Evolutionary conservation across 2,113 vertebrate genomes (phyloP).

Genomic region (Typhlomys cinereus): DNA sequence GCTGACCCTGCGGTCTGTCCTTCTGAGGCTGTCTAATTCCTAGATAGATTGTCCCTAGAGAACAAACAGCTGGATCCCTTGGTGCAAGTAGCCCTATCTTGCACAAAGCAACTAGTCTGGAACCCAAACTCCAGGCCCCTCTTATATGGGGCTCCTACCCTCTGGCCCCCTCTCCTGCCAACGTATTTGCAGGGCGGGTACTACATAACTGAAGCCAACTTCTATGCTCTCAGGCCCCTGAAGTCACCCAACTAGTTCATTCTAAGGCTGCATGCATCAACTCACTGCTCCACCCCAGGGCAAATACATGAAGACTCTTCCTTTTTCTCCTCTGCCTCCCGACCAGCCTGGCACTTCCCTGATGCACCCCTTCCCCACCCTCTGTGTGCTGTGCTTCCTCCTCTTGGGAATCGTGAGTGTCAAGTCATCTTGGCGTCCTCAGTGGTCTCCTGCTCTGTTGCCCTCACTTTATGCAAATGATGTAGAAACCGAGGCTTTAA

Average conservation of each 20-base stretch:
- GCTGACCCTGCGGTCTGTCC: neutral
- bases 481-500: neutral
- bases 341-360: neutral
- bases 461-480: neutral
- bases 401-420: neutral
- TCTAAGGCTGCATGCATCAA: neutral
- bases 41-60: no score
- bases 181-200: neutral
- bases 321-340: neutral
- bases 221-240: rapidly evolving
- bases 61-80: neutral
- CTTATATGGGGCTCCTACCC: neutral
- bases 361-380: no score
- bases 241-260: neutral
- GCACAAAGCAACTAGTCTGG: neutral
- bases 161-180: neutral
- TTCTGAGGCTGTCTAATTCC: neutral
- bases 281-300: neutral
- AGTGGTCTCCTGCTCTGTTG: neutral
- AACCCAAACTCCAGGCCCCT: neutral
- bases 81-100: neutral
- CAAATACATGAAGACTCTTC: neutral
- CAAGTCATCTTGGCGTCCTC: neutral
- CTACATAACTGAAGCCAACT: neutral
- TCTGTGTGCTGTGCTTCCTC: neutral